phyloP scores from a whole-genome alignment of 2,113 vertebrate genomes.

The Ailuropoda melanoleuca region DNA sequence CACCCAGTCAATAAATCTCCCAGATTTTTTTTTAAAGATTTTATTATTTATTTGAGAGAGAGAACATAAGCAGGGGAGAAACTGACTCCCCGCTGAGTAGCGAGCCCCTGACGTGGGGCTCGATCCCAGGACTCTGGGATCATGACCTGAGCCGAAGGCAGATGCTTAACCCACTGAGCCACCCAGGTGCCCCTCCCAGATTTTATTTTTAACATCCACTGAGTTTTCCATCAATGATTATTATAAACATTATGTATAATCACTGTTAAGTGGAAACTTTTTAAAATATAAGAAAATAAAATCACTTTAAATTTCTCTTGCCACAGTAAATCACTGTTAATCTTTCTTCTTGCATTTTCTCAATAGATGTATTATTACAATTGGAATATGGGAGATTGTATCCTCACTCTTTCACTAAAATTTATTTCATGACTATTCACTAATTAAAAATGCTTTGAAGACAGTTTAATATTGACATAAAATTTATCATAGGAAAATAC shows the following conservation, averaged over 20 bases:
- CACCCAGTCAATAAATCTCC: neutral
- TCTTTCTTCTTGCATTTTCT: neutral
- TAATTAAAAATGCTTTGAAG: neutral
- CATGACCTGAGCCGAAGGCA: too few species aligned
- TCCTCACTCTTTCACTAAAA: neutral
- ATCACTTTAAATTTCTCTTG: neutral
- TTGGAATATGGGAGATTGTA: neutral
- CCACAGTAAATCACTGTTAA: neutral
- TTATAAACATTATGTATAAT: neutral
- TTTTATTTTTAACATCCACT: neutral
- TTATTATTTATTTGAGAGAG: neutral
- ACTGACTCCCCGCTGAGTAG: too few species aligned
- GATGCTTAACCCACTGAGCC: too few species aligned
- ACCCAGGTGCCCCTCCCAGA: neutral
- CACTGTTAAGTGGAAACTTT: neutral
- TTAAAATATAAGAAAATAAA: conserved; percentile 25
- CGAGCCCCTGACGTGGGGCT: too few species aligned
- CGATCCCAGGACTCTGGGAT: too few species aligned
- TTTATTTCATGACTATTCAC: neutral
- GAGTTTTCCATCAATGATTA: neutral
- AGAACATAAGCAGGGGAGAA: too few species aligned
- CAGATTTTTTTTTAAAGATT: neutral
- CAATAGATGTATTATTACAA: neutral
- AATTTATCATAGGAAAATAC: neutral
- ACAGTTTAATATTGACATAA: neutral